phyloP scores from a whole-genome alignment of 2,888 invertebrate genomes.

The Pristionchus fissidentatus region DNA sequence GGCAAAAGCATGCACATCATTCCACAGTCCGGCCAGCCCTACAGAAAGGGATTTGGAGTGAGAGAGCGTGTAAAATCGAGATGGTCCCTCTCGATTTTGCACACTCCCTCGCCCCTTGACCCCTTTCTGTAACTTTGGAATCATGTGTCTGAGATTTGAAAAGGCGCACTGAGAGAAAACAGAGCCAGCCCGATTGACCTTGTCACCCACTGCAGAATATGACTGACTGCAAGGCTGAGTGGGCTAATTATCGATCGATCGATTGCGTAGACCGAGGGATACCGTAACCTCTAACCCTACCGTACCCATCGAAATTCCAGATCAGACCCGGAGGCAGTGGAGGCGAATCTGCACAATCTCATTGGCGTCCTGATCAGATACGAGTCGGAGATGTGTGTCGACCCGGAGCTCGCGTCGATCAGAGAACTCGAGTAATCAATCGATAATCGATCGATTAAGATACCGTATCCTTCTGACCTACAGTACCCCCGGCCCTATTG shows the following conservation, averaged over 20 bases:
- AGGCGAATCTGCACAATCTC: constrained; percentile 69
- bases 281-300: neutral
- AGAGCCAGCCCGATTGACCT: constrained; percentile 31
- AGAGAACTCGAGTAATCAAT: constrained; percentile 54
- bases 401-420: constrained; percentile 55
- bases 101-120: too few relatives aligned
- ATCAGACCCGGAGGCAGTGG: constrained; percentile 52
- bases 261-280: neutral
- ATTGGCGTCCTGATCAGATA: constrained; percentile 72
- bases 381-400: constrained; percentile 69
- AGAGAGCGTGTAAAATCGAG: too few relatives aligned
- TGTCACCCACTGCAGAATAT: constrained; percentile 25
- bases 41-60: neutral
- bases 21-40: neutral
- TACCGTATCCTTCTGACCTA: neutral
- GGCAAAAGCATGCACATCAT: neutral
- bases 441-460: constrained; percentile 4
- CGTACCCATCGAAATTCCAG: neutral
- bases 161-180: neutral
- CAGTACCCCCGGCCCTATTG: neutral
- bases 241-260: constrained; percentile 29
- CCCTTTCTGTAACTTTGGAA: too few relatives aligned
- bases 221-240: constrained; percentile 38
- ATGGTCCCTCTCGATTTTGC: too few relatives aligned
- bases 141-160: constrained; percentile 21